These are phyloP conservation scores for Nycticryphes semicollaris DNA, from an alignment of 2,113 vertebrate genomes.

Conservation along the genomic window DNA sequence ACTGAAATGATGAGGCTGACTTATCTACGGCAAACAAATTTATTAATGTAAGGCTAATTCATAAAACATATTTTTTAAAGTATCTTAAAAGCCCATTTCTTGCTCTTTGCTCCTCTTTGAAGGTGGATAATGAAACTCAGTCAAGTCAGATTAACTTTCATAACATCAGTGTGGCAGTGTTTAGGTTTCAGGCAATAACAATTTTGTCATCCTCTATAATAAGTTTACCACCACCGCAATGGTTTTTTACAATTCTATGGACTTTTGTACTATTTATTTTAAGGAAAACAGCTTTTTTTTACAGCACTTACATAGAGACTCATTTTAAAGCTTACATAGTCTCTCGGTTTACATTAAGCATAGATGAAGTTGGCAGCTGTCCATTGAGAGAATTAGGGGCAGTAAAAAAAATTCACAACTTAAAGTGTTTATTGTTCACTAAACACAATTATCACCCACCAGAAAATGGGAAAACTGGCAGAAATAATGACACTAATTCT, in stretches of 20 bases:
- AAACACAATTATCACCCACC: background rate
- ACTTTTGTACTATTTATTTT: constrained; percentile 6
- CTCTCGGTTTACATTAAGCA: background rate
- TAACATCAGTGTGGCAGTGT: background rate
- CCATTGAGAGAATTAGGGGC: background rate
- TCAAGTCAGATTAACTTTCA: background rate
- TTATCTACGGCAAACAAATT: background rate
- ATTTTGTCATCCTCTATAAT: constrained; percentile 1
- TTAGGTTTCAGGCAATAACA: constrained; percentile 38
- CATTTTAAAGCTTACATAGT: constrained; percentile 17
- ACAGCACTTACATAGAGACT: background rate
- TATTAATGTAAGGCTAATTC: background rate
- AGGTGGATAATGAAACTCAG: background rate
- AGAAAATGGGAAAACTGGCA: constrained; percentile 5
- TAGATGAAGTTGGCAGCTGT: constrained; percentile 18
- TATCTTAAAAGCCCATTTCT: background rate
- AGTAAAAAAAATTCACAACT: background rate
- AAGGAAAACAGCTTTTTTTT: constrained; percentile 11
- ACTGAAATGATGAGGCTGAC: background rate
- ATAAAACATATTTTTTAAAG: background rate
- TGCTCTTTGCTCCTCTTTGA: background rate
- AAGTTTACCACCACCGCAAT: background rate
- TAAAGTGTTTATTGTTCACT: background rate
- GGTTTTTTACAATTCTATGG: background rate
- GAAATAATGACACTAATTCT: background rate